These are phyloP conservation scores for Aphis gossypii DNA, from an alignment of 1,140 invertebrate genomes.

Conservation along the genomic window DNA sequence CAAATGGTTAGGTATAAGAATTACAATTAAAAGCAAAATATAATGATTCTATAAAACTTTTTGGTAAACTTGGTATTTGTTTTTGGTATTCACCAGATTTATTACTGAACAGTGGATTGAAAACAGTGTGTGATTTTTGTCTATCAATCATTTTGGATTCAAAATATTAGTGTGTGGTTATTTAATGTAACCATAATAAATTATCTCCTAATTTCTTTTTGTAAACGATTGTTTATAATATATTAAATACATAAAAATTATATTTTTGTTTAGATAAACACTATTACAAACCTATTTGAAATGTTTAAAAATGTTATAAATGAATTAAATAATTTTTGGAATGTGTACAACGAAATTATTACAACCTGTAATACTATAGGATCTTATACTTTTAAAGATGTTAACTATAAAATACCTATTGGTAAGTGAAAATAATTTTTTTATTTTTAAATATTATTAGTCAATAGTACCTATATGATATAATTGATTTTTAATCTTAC, in stretches of 20 bases:
- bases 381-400: constrained; percentile 16
- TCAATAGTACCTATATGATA: not conserved
- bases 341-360: constrained; percentile 21
- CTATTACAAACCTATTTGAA: constrained; percentile 26
- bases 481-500: not conserved
- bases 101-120: no score
- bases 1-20: not conserved
- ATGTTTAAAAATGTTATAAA: not conserved
- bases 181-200: no score
- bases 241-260: not conserved
- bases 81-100: no score
- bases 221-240: not conserved
- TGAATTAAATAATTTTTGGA: constrained; percentile 26
- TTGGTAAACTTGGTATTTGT: no score
- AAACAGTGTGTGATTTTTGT: no score
- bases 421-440: constrained; percentile 12
- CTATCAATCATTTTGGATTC: no score
- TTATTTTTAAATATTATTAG: not conserved
- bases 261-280: not conserved
- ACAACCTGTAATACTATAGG: constrained; percentile 37
- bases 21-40: not conserved
- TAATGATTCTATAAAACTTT: no score
- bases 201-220: no score
- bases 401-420: constrained; percentile 36
- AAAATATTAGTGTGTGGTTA: no score